Evolutionary conservation across 2,797 vertebrate genomes (phyloP), one percentile per base, ranked within the genome.

Genomic region (Hirundo rustica): DNA sequence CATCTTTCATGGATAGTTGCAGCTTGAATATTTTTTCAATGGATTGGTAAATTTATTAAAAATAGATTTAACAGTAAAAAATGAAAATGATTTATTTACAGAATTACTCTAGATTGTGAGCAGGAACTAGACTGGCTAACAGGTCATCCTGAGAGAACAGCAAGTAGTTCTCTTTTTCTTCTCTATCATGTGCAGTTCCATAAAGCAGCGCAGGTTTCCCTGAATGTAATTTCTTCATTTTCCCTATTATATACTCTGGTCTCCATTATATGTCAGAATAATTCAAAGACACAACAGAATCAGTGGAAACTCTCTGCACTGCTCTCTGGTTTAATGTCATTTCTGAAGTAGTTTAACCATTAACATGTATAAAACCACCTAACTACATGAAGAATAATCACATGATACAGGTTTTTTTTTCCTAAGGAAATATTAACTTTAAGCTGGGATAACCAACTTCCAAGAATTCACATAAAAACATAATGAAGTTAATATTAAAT

Each of bases 401-500:
- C 92, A 93, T 96, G 95, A 95, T 88, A 60, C 6, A 38, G 18
- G 23, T 7, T 4, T 16, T 81, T 38, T 95, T 96, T 96, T 94
- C 82, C 93, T 96, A 90, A 95, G 85, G 93, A 96, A 98, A 97
- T 95, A 97, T 96, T 97, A 97, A 96, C 96, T 96, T 97, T 93
- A 80, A 96, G 86, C 92, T 96, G 91, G 95, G 95, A 97, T 95
- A 96, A 96, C 89, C 82, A 95, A 95, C 91, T 98, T 98, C 97
- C 95, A 89, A 95, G 96, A 97, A 97, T 96, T 98, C 97, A 93
- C 96, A 97, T 95, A 77, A 88, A 98, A 98, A 92, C 94, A 96
- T 97, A 98, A 97, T 96, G 92, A 96, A 96, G 98, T 98, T 98
- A 98, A 98, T 98, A 98, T 98, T 95, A 96, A 98, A 97, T 97